Conservation (phyloP, 1,140 invertebrate species). For the Pachypeltis micranthus region DNA sequence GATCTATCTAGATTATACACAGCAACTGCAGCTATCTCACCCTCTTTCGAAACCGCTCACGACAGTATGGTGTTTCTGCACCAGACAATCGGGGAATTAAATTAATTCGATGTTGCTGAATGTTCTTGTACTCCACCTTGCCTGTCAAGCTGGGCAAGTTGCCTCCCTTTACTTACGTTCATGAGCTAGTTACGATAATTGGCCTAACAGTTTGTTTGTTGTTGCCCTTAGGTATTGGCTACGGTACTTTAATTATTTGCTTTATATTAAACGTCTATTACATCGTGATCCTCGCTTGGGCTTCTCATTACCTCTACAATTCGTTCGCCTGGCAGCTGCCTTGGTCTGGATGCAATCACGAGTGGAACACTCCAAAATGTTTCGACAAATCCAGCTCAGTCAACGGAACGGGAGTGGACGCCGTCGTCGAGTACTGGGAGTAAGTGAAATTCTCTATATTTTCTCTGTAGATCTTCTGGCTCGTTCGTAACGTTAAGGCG, state of each 20-base stretch:
- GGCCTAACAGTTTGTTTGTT: too few relatives aligned
- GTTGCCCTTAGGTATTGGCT: slow-evolving; percentile 40
- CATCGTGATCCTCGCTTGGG: slow-evolving; percentile 47
- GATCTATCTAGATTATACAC: too few relatives aligned
- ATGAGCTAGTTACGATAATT: not conserved
- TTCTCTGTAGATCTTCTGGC: too few relatives aligned
- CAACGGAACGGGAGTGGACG: slow-evolving; percentile 24
- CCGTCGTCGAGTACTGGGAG: slow-evolving; percentile 53
- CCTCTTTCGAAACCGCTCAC: too few relatives aligned
- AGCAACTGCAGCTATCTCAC: too few relatives aligned
- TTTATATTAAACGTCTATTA: slow-evolving; percentile 44
- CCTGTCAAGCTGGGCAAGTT: not conserved
- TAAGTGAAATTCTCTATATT: slow-evolving; percentile 32
- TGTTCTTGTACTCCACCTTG: not conserved
- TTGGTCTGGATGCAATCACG: slow-evolving; percentile 42
- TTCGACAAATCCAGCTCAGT: slow-evolving; percentile 20
- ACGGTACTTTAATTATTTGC: slow-evolving; percentile 45
- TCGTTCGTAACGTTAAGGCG: too few relatives aligned
- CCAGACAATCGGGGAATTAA: too few relatives aligned
- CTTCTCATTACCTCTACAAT: slow-evolving; percentile 43
- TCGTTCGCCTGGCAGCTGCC: slow-evolving; percentile 42
- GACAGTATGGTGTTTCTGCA: too few relatives aligned
- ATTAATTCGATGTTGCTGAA: too few relatives aligned
- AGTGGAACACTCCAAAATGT: slow-evolving; percentile 38
- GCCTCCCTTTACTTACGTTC: slow-evolving; percentile 15